Conservation (phyloP, 1,140 invertebrate genomes). For the Papilio polytes region DNA sequence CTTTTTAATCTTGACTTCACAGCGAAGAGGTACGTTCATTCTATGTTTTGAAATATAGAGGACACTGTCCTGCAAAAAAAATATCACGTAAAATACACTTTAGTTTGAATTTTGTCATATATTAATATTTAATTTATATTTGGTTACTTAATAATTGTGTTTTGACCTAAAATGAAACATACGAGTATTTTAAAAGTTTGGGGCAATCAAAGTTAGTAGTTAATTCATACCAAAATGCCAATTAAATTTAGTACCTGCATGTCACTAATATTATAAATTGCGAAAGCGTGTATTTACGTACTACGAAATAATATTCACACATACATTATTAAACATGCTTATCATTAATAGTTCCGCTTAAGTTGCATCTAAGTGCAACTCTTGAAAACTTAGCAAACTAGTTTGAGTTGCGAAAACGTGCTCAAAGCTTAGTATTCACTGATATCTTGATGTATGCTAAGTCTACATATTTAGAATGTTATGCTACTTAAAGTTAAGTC, state of each 20-base stretch:
- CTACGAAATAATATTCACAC: neutral
- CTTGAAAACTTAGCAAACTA: neutral
- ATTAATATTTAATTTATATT: neutral
- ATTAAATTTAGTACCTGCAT: neutral
- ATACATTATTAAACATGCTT: neutral
- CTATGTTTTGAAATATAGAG: neutral
- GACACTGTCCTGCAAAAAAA: neutral
- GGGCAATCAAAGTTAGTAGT: neutral
- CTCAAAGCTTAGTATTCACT: too few relatives aligned
- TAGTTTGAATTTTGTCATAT: too few relatives aligned
- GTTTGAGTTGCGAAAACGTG: too few relatives aligned
- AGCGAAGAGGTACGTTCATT: neutral
- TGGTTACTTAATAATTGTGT: neutral
- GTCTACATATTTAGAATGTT: too few relatives aligned
- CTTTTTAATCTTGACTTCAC: conserved; percentile 10
- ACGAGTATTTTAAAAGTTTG: neutral
- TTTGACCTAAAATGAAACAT: neutral
- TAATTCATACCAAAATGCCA: neutral
- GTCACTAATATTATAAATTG: too few relatives aligned
- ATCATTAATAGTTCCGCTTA: neutral
- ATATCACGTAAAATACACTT: neutral
- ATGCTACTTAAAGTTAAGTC: too few relatives aligned
- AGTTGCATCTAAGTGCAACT: neutral
- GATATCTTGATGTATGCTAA: too few relatives aligned
- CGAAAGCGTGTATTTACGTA: too few relatives aligned